These are phyloP conservation scores for Felis chaus DNA, from an alignment of 2,113 vertebrate genomes.

Conservation along the genomic window DNA sequence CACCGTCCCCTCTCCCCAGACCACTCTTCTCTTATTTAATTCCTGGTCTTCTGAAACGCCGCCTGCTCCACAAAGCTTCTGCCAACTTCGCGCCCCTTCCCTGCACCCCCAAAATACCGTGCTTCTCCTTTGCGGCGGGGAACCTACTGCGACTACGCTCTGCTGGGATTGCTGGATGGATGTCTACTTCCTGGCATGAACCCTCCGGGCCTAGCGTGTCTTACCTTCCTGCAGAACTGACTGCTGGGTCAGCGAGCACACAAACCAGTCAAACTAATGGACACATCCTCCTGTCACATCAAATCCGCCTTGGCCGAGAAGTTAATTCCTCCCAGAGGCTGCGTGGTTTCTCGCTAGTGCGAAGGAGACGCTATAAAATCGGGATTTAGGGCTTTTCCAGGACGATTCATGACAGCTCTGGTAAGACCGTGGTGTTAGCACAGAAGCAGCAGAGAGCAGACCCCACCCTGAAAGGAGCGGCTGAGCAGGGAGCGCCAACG, in stretches of 20 bases:
- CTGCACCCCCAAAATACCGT: rapidly evolving
- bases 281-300: rapidly evolving
- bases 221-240: not conserved
- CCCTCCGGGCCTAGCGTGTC: not conserved
- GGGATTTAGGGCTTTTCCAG: not conserved
- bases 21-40: too few relatives aligned
- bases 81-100: too few relatives aligned
- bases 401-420: rapidly evolving
- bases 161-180: not conserved
- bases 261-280: rapidly evolving
- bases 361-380: rapidly evolving
- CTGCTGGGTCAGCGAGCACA: rapidly evolving
- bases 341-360: not conserved
- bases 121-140: not conserved
- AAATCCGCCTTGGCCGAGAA: not conserved
- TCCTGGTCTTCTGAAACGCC: not conserved
- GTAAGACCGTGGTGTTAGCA: rapidly evolving
- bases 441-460: rapidly evolving
- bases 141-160: rapidly evolving
- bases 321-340: rapidly evolving
- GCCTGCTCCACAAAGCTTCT: not conserved
- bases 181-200: not conserved
- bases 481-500: rapidly evolving
- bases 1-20: not conserved
- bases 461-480: not conserved